Conservation (phyloP, 1,140 invertebrate species). For the Whitmania pigra region DNA sequence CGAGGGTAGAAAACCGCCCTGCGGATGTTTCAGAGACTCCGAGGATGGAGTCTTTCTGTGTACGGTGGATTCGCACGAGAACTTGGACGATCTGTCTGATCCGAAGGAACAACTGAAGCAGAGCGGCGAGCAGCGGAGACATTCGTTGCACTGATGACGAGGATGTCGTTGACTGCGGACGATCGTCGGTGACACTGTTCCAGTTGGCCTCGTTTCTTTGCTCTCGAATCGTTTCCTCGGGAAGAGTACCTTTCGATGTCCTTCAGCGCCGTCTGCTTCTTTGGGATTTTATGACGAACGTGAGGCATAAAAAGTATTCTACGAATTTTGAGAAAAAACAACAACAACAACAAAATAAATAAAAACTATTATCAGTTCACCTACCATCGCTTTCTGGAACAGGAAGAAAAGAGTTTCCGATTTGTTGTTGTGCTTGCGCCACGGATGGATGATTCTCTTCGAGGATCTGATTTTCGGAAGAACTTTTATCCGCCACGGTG, state of each 20-base stretch:
- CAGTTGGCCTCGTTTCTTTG: not conserved
- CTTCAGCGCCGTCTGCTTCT: not conserved
- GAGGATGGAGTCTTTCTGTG: not conserved
- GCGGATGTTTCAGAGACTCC: too few species aligned
- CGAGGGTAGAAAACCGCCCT: too few species aligned
- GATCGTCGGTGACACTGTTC: constrained; percentile 5
- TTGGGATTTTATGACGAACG: not conserved
- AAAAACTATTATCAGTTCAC: too few species aligned
- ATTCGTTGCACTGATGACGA: not conserved
- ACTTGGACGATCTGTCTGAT: not conserved
- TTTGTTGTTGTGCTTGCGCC: too few species aligned
- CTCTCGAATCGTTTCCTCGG: not conserved
- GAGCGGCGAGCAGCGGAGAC: not conserved
- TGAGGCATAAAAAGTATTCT: not conserved
- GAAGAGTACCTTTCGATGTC: not conserved
- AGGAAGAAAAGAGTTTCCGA: too few species aligned
- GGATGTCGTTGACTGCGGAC: not conserved
- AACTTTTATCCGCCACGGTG: not conserved
- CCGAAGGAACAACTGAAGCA: not conserved
- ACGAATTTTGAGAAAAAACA: not conserved
- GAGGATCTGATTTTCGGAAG: not conserved
- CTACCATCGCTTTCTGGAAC: not conserved
- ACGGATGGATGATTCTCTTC: not conserved
- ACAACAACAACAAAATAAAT: not conserved
- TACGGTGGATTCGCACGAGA: not conserved